phyloP scores from a whole-genome alignment of 2,888 invertebrate genomes.

The Melikaiella ostensackeni region DNA sequence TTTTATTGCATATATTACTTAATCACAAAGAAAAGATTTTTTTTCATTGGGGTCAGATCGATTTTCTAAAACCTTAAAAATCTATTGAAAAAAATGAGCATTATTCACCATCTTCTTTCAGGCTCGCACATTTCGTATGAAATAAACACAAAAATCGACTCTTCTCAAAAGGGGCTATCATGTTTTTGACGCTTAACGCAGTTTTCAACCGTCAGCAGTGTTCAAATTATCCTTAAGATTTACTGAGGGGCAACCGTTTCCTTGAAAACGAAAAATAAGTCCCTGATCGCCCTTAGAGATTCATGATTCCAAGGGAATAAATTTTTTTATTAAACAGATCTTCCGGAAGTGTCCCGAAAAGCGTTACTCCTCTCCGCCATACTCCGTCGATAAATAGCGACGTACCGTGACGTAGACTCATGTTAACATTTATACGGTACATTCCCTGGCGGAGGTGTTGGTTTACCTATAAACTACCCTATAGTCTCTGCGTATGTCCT shows the following conservation, averaged over 20 bases:
- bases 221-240: too few relatives aligned
- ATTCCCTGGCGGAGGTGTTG: neutral
- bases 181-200: too few relatives aligned
- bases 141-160: too few relatives aligned
- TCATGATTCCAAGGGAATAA: neutral
- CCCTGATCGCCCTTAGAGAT: neutral
- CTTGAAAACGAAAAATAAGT: neutral
- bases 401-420: neutral
- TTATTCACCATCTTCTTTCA: too few relatives aligned
- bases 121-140: too few relatives aligned
- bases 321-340: neutral
- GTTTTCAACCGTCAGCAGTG: too few relatives aligned
- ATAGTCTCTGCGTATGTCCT: constrained; percentile 28
- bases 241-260: neutral
- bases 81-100: too few relatives aligned
- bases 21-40: too few relatives aligned
- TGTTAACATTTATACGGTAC: neutral
- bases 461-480: neutral
- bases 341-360: neutral
- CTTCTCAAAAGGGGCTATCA: too few relatives aligned
- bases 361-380: neutral
- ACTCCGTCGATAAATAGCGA: neutral
- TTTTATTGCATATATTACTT: too few relatives aligned
- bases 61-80: too few relatives aligned
- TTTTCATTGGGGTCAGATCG: too few relatives aligned